Percentiles rank a stretch among this genome's conserved stretches.
Evolutionary conservation across 1,140 invertebrate genomes (phyloP).

Genomic region (Zelostemma sp.): DNA sequence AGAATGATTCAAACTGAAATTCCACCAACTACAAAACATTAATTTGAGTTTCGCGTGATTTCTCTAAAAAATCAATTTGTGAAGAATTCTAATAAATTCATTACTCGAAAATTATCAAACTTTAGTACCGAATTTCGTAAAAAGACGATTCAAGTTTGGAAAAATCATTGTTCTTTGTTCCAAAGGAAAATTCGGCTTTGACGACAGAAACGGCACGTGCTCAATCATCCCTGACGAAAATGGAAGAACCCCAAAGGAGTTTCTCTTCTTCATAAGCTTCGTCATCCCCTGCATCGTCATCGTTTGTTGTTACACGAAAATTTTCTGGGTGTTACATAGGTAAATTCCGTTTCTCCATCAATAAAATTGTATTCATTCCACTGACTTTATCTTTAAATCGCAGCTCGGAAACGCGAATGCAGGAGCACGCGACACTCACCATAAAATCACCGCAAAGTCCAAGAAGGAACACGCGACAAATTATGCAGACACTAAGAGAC

Average conservation of each 20-base stretch:
- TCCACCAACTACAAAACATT: too few relatives aligned
- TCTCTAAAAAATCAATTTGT: too few relatives aligned
- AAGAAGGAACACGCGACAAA: slow-evolving; percentile 60
- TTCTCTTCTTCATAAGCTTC: slow-evolving; percentile 86
- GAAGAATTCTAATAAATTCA: too few relatives aligned
- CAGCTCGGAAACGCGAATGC: slow-evolving; percentile 77
- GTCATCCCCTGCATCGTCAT: slow-evolving; percentile 86
- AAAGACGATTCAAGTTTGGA: too few relatives aligned
- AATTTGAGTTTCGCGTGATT: too few relatives aligned
- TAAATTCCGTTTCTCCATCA: too few relatives aligned
- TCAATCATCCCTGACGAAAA: slow-evolving; percentile 81
- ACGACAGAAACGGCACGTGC: slow-evolving; percentile 82
- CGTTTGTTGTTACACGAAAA: slow-evolving; percentile 87
- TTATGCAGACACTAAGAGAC: slow-evolving; percentile 81
- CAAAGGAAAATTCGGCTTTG: slow-evolving; percentile 82
- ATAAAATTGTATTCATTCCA: slow-evolving; percentile 12
- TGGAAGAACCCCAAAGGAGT: slow-evolving; percentile 82
- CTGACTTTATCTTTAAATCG: background rate
- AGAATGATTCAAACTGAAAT: too few relatives aligned
- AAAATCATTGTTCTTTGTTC: slow-evolving; percentile 12
- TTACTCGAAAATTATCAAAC: too few relatives aligned
- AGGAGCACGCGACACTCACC: slow-evolving; percentile 72
- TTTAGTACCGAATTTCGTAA: too few relatives aligned
- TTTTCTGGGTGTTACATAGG: slow-evolving; percentile 90
- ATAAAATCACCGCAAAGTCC: slow-evolving; percentile 68